These are phyloP conservation scores for Bujurquina vittata DNA, from an alignment of 2,113 vertebrate genomes.

Conservation along the genomic window DNA sequence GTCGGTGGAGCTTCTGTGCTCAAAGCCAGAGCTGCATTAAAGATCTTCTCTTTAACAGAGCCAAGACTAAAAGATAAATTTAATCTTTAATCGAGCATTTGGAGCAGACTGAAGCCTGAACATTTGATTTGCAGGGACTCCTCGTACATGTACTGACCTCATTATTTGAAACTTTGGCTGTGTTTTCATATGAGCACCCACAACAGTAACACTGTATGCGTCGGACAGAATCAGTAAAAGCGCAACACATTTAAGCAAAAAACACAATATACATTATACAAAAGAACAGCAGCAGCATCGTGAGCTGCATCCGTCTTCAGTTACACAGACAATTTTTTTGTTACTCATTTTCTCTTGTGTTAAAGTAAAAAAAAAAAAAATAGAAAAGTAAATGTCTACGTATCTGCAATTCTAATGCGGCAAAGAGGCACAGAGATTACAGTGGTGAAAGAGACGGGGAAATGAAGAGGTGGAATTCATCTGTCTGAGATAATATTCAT, in stretches of 20 bases:
- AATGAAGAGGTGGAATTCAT: conserved; percentile 30
- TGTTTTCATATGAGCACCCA: not conserved
- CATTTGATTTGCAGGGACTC: not conserved
- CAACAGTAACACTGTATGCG: too few relatives aligned
- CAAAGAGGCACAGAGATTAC: not conserved
- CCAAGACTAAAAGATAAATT: not conserved
- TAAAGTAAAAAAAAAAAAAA: not conserved
- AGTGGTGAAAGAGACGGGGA: not conserved
- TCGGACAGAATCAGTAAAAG: too few relatives aligned
- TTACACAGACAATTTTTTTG: not conserved
- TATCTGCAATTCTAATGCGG: not conserved
- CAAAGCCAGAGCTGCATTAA: conserved; percentile 6
- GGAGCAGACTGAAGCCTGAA: not conserved
- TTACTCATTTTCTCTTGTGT: not conserved
- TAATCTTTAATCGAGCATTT: not conserved
- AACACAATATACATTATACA: too few relatives aligned
- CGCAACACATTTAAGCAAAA: fast-evolving
- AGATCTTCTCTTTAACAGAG: not conserved
- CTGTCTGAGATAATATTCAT: conserved; percentile 15
- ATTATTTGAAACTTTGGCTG: not conserved
- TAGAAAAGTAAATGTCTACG: not conserved
- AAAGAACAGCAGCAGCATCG: not conserved
- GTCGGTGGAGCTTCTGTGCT: not conserved
- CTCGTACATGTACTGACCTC: not conserved
- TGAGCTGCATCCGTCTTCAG: not conserved